Base-by-base conservation (phyloP, 2,888 invertebrate genomes). In the Calameuta filiformis region DNA sequence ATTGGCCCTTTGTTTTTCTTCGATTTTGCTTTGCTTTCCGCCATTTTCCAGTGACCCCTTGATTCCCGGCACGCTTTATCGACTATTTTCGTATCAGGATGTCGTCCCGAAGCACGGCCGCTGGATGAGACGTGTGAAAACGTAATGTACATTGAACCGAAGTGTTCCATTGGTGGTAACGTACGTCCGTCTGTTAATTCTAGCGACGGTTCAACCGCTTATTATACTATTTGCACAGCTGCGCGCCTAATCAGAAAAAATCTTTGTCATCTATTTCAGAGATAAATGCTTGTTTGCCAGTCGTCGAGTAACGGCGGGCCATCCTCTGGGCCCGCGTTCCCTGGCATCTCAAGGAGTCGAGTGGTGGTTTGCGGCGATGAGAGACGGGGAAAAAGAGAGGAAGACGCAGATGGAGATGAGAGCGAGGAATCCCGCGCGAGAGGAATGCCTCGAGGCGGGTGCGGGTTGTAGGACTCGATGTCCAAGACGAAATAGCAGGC, bases 211-310 rank as follows among this genome's bases (percentile, higher is more conserved):
- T 23, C 56, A 56, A 56, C 56, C 56, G 56, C 23, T 56, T 56
- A 40, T 40, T 40, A 56, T 56, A 56, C 68, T 88, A 86, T 88
- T 88, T 88, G 87, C 88, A 86, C 88, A 88, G 88, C 88, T 88
- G 88, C 87, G 88, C 85, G 82, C 6, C 71, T 34, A 34, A 33
- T 33, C 71, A n/a, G 23, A 68, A 35, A 74, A 75, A 74, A 75
- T 69, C 35, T 75, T 68, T 73, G 77, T 77, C 77, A 77, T 75
- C 68, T 77, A 73, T 77, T 75, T 75, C 73, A 68, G 35, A 77
- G 37, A 75, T 75, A 71, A 33, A 31, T 34, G 71, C 35, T 34
- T 77, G 76, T 77, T 77, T 77, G 73, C 71, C 31, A 56, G 56
- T 56, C 56, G 56, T 23, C 56, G 56, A 56, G 56, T 56, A 56